Conservation (phyloP, 2,797 vertebrate genomes). For the Melanogrammus aeglefinus region DNA sequence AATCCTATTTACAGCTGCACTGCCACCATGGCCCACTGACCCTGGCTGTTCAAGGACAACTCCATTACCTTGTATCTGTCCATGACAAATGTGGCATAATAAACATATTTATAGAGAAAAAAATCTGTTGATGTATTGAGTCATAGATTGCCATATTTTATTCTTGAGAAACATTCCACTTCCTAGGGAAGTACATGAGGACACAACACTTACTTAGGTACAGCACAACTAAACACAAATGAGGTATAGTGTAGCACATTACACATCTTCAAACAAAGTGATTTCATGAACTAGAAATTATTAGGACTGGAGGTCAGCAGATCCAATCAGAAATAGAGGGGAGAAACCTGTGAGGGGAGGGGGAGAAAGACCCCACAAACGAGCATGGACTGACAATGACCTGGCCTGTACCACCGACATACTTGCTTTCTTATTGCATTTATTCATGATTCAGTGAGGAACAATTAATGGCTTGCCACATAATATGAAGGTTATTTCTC, state of each 20-base stretch:
- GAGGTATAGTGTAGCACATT: not conserved
- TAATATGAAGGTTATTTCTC: no score
- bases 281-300: not conserved
- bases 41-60: conserved; percentile 26
- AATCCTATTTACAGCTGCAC: not conserved
- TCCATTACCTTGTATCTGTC: conserved; percentile 27
- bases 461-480: no score
- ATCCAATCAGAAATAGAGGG: not conserved
- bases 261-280: not conserved
- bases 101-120: no score
- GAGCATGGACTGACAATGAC: no score
- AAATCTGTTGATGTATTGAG: no score
- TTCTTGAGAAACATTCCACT: no score
- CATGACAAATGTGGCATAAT: conserved; percentile 37
- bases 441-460: no score
- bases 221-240: not conserved
- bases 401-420: no score
- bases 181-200: not conserved
- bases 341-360: no score
- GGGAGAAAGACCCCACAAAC: no score
- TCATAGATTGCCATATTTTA: no score
- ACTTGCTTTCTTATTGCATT: not conserved
- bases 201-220: not conserved
- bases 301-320: not conserved
- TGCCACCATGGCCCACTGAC: conserved; percentile 18